Base-by-base conservation (phyloP, 2,797 vertebrate genomes). In the Tapirus indicus region DNA sequence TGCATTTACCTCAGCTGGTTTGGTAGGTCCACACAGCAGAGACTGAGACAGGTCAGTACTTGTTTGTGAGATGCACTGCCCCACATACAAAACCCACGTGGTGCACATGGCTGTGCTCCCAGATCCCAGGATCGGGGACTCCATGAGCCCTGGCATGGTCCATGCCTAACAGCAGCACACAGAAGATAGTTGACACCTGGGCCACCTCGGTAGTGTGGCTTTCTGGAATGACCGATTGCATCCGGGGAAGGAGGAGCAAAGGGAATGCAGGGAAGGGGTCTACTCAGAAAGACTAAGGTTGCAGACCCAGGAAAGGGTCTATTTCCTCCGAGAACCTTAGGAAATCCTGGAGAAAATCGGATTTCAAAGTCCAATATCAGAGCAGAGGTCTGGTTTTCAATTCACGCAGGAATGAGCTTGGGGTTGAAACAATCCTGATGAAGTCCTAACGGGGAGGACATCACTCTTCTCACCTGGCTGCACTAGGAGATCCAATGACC, bases 381-480 rank as follows among this genome's bases (percentile, higher is more conserved):
- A 98, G 84, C 86, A 64, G 92, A 92, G 92, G 95, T 96, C 95
- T 98, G 98, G 98, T 98, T 98, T 99, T 97, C 96, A 98, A 97
- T 98, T 98, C 98, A 84, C 0, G 32, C 90, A 96, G 97, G 98
- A 98, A 98, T 95, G 97, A 98, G 97, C 0, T 38, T 90, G 97
- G 97, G 98, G 98, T 97, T 98, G 97, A 97, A 98, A 97, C 98
- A 97, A 98, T 97, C 98, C 97, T 97, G 96, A 98, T 97, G 82
- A 98, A 97, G 98, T 97, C 98, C 97, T 98, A 98, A 97, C 97
- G 93, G 95, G 93, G 96, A 97, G 88, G 97, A 95, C 80, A 95
- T 98, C 98, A 98, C 98, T 98, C 98, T 95, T 98, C 97, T 99
- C 98, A 98, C 98, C 98, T 98, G 98, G 96, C 97, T 96, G n/a